Conservation (phyloP, 2,888 invertebrate species). For the Drosophila macrospina region DNA sequence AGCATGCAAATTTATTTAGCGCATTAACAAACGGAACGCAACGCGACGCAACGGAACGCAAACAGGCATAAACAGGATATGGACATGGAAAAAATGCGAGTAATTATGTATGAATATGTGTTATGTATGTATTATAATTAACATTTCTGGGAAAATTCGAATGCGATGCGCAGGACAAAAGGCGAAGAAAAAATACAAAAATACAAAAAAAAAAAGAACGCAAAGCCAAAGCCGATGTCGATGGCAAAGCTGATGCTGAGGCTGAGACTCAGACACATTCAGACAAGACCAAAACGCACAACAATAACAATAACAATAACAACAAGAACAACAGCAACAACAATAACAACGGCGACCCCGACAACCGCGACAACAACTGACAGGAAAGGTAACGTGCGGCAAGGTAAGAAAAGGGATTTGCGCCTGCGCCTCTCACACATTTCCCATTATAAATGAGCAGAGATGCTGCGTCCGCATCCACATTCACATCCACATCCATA, state of each 20-base stretch:
- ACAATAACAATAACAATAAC: constrained; percentile 20
- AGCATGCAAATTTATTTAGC: constrained; percentile 78
- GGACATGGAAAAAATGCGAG: constrained; percentile 67
- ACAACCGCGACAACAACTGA: constrained; percentile 51
- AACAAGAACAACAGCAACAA: constrained; percentile 37
- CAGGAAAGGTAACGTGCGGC: constrained; percentile 56
- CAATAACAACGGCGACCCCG: constrained; percentile 51
- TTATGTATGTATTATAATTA: constrained; percentile 82
- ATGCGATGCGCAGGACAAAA: constrained; percentile 81
- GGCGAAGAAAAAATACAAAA: constrained; percentile 35
- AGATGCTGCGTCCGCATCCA: constrained; percentile 33
- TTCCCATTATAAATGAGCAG: constrained; percentile 76
- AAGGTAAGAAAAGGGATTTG: constrained; percentile 72
- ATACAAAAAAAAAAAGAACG: constrained; percentile 20
- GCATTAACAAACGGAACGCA: constrained; percentile 69
- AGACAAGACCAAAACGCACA: constrained; percentile 63
- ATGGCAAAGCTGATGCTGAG: constrained; percentile 25
- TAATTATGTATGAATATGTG: constrained; percentile 78
- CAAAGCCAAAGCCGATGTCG: constrained; percentile 36
- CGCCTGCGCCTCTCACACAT: constrained; percentile 77
- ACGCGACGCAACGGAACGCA: constrained; percentile 39
- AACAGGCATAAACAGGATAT: constrained; percentile 73
- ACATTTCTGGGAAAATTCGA: constrained; percentile 84
- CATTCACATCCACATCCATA: constrained; percentile 9
- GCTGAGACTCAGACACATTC: constrained; percentile 43